Conservation (phyloP, 1,140 invertebrate genomes). For the Panagrolaimus sp. region DNA sequence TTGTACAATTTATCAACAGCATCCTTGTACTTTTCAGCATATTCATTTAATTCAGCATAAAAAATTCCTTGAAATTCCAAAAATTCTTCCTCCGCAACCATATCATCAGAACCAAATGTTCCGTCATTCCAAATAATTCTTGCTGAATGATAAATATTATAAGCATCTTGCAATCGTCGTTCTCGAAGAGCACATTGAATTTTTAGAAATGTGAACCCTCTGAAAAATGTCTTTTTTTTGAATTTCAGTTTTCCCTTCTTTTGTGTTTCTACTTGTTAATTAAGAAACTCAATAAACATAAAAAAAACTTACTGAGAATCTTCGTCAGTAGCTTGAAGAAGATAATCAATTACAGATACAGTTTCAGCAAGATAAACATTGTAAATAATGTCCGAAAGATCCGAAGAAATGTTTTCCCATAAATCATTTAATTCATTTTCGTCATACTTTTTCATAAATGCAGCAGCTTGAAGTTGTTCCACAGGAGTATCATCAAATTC, state of each 20-base stretch:
- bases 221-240: slow-evolving; percentile 28
- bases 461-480: too few species aligned
- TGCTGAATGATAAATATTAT: slow-evolving; percentile 39
- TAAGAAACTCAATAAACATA: background rate
- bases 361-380: slow-evolving; percentile 25
- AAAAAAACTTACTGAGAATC: slow-evolving; percentile 30
- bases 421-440: too few species aligned
- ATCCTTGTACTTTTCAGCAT: slow-evolving; percentile 25
- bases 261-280: slow-evolving; percentile 16
- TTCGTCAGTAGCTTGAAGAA: slow-evolving; percentile 38
- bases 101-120: slow-evolving; percentile 34
- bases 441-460: too few species aligned
- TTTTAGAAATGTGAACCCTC: slow-evolving; percentile 31
- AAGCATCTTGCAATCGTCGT: slow-evolving; percentile 30
- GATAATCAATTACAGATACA: slow-evolving; percentile 35
- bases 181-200: slow-evolving; percentile 37
- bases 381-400: slow-evolving; percentile 8
- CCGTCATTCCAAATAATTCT: slow-evolving; percentile 39
- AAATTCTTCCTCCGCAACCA: slow-evolving; percentile 30
- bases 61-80: slow-evolving; percentile 31
- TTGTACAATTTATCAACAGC: slow-evolving; percentile 1
- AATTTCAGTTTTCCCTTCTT: too few species aligned
- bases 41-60: slow-evolving; percentile 28
- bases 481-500: background rate
- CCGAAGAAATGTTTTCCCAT: too few species aligned